Evolutionary conservation across 2,797 vertebrate species (phyloP).

Genomic region (Rhinatrema bivittatum): DNA sequence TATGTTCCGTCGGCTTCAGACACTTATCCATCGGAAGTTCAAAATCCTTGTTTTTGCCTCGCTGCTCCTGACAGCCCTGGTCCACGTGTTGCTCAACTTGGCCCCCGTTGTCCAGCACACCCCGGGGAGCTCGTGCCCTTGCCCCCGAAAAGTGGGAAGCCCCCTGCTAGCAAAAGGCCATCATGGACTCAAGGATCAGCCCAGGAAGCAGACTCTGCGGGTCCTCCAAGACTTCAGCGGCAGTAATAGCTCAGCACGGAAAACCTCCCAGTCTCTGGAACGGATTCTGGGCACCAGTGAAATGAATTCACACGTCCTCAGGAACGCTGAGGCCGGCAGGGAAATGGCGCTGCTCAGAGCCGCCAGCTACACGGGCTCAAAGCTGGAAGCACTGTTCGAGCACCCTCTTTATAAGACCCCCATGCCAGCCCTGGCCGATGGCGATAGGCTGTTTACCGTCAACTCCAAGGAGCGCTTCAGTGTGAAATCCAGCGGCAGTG

Average conservation of each 20-base stretch:
- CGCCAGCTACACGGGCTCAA: constrained; percentile 21
- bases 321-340: constrained; percentile 20
- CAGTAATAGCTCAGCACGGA: constrained; percentile 28
- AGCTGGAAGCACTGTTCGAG: constrained; percentile 57
- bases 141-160: neutral
- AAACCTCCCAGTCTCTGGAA: neutral
- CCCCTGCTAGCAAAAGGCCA: neutral
- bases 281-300: neutral
- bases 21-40: constrained; percentile 33
- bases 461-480: constrained; percentile 49
- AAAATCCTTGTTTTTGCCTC: constrained; percentile 30
- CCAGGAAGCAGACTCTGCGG: constrained; percentile 24
- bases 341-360: constrained; percentile 37
- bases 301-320: neutral
- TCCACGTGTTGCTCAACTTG: constrained; percentile 31
- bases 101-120: neutral
- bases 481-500: constrained; percentile 33
- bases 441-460: constrained; percentile 63
- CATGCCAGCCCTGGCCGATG: constrained; percentile 33
- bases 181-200: too few relatives aligned
- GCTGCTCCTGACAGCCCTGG: constrained; percentile 24
- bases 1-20: constrained; percentile 28
- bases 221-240: constrained; percentile 39
- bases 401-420: constrained; percentile 65
- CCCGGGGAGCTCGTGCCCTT: neutral